Evolutionary conservation across 2,113 vertebrate species (phyloP).

Genomic region (Balaeniceps rex): DNA sequence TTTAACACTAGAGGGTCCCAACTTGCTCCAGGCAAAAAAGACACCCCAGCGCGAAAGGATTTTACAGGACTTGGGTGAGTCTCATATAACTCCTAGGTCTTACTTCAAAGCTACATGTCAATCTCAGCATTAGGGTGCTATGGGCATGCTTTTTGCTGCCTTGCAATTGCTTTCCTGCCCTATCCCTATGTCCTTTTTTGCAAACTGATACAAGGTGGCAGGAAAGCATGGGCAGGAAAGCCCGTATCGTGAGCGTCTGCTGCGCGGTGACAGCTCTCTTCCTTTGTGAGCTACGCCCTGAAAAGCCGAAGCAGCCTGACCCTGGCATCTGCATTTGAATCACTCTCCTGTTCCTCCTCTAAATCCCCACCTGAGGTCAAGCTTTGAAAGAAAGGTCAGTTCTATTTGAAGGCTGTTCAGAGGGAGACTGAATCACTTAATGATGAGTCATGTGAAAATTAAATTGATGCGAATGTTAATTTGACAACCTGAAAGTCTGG

Average conservation of each 20-base stretch:
- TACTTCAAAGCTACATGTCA: neutral
- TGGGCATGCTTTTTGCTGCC: fast-evolving
- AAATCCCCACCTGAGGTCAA: constrained; percentile 53
- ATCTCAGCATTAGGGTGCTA: neutral
- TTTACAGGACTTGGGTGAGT: neutral
- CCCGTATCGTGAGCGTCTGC: neutral
- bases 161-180: neutral
- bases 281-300: neutral
- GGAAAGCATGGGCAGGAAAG: neutral
- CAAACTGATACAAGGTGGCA: neutral
- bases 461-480: constrained; percentile 50
- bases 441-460: constrained; percentile 55
- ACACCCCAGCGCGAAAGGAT: neutral
- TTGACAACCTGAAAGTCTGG: constrained; percentile 6
- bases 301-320: neutral
- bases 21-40: neutral
- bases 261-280: neutral
- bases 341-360: neutral
- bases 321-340: constrained; percentile 4
- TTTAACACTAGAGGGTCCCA: neutral
- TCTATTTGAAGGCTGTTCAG: constrained; percentile 29
- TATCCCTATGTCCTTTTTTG: neutral
- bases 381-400: constrained; percentile 58
- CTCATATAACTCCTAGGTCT: neutral
- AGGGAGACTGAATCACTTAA: constrained; percentile 46